Evolutionary conservation across 1,140 invertebrate genomes (phyloP).

Genomic region (Pogonognathellus flavescens): DNA sequence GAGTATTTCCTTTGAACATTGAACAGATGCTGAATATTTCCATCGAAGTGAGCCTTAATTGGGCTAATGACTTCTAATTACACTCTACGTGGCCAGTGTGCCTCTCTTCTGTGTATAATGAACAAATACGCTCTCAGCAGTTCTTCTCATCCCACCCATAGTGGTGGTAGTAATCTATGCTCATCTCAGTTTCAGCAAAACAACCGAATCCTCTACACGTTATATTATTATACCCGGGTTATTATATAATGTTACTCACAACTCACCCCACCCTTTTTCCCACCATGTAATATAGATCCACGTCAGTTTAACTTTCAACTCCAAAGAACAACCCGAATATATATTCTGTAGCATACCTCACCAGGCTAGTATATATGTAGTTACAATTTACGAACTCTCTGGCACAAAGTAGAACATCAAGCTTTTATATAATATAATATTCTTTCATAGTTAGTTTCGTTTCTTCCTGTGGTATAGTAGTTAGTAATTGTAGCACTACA

Average conservation of each 20-base stretch:
- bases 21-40: slow-evolving; percentile 43
- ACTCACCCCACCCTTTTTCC: background rate
- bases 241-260: background rate
- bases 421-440: too few species aligned
- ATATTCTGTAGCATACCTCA: background rate
- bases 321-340: background rate
- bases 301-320: slow-evolving; percentile 17
- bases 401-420: too few species aligned
- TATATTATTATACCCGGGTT: background rate
- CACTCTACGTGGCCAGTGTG: slow-evolving; percentile 26
- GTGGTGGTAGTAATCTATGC: slow-evolving; percentile 25
- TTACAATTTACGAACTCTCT: background rate
- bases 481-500: too few species aligned
- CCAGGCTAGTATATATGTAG: background rate
- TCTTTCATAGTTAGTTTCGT: too few species aligned
- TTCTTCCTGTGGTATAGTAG: too few species aligned
- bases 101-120: background rate
- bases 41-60: slow-evolving; percentile 51
- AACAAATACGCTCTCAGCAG: slow-evolving; percentile 48
- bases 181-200: slow-evolving; percentile 34
- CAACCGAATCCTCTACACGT: slow-evolving; percentile 1
- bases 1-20: slow-evolving; percentile 41
- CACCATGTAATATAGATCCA: background rate
- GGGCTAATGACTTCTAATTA: slow-evolving; percentile 53
- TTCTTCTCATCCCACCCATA: slow-evolving; percentile 34